These are phyloP conservation scores for Margarornis squamiger DNA, from an alignment of 2,797 vertebrate genomes.

Conservation along the genomic window DNA sequence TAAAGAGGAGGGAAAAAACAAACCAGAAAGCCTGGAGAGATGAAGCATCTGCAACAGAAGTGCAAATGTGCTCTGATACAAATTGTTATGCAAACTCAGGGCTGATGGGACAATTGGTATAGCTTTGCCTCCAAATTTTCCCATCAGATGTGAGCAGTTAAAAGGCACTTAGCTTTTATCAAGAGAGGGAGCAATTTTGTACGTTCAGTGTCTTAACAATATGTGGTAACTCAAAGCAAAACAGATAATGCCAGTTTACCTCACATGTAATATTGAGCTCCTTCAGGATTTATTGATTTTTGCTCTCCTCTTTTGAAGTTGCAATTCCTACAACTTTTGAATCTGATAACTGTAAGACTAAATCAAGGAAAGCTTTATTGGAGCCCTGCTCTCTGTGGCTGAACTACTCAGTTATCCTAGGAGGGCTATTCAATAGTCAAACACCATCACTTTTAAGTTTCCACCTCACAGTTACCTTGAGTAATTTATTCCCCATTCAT, in stretches of 20 bases:
- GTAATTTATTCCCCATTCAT: not conserved
- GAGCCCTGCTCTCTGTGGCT: not conserved
- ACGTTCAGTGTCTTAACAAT: not conserved
- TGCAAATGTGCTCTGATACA: not conserved
- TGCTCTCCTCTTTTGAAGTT: not conserved
- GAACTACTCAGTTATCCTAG: not conserved
- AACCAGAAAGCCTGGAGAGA: not conserved
- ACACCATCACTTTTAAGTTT: not conserved
- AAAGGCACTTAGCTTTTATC: not conserved
- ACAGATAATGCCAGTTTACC: not conserved
- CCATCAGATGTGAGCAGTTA: not conserved
- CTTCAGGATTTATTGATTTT: not conserved
- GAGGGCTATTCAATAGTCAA: not conserved
- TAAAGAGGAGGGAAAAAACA: accelerated
- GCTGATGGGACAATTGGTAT: not conserved
- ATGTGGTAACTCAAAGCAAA: not conserved
- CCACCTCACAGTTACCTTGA: not conserved
- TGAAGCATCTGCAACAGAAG: not conserved
- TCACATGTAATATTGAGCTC: not conserved
- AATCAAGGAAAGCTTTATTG: not conserved
- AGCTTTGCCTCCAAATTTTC: not conserved
- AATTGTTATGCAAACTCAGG: not conserved
- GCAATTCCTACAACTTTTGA: not conserved
- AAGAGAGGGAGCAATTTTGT: not conserved
- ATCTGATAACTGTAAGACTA: not conserved